These are phyloP conservation scores for Prostheceraeus crozeri DNA, from an alignment of 2,888 invertebrate species.

Conservation along the genomic window DNA sequence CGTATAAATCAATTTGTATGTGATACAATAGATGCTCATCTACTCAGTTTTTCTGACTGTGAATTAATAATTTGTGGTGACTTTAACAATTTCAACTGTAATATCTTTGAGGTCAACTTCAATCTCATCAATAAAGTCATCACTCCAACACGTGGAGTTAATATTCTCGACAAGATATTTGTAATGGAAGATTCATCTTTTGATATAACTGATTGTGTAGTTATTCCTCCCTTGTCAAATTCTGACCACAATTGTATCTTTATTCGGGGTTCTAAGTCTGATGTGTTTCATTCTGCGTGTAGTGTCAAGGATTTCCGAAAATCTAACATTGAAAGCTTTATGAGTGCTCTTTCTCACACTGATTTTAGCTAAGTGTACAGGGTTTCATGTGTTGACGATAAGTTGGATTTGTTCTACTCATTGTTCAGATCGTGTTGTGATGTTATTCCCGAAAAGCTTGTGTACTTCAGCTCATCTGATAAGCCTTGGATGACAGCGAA, in stretches of 20 bases:
- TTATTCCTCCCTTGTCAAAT: conserved; percentile 7
- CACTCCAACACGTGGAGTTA: conserved; percentile 24
- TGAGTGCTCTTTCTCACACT: background rate
- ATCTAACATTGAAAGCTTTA: conserved; percentile 20
- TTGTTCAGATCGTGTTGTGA: background rate
- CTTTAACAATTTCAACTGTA: conserved; percentile 25
- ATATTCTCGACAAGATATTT: conserved; percentile 29
- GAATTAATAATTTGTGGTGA: conserved; percentile 9
- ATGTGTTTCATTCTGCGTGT: background rate
- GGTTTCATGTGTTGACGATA: conserved; percentile 6
- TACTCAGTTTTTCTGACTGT: conserved; percentile 9
- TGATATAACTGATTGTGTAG: conserved; percentile 6
- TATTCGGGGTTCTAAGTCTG: background rate
- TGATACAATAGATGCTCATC: conserved; percentile 23
- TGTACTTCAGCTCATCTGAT: background rate
- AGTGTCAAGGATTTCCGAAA: background rate
- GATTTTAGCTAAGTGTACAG: conserved; percentile 11
- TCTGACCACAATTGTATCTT: conserved; percentile 8
- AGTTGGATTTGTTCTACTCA: conserved; percentile 5
- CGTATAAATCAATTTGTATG: conserved; percentile 20
- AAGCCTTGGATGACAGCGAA: conserved; percentile 10
- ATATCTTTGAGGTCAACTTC: conserved; percentile 13
- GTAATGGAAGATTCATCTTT: conserved; percentile 2
- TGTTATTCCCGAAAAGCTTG: conserved; percentile 11
- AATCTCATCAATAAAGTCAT: conserved; percentile 13